These are phyloP conservation scores for Andricus quercusramuli DNA, from an alignment of 2,888 invertebrate genomes.

Conservation along the genomic window DNA sequence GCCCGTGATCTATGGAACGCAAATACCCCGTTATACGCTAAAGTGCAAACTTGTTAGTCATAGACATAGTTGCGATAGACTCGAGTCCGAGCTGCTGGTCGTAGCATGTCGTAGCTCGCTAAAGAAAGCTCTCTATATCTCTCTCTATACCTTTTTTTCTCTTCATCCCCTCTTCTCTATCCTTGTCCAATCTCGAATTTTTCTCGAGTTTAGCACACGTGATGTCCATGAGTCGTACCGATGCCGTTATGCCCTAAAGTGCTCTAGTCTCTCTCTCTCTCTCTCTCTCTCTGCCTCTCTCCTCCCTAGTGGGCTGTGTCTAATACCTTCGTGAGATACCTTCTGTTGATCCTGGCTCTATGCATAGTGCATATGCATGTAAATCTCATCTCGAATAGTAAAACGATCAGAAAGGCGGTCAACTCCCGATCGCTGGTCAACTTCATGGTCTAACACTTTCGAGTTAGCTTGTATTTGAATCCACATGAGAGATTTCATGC, in stretches of 20 bases:
- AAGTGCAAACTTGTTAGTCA: conserved; percentile 79
- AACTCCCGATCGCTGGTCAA: conserved; percentile 3
- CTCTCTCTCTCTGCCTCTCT: conserved; percentile 3
- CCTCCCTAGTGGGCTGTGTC: conserved; percentile 29
- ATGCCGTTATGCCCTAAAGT: conserved; percentile 76
- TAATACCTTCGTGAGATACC: conserved; percentile 24
- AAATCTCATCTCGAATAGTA: conserved; percentile 23
- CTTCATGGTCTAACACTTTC: conserved; percentile 24
- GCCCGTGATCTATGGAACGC: conserved; percentile 75
- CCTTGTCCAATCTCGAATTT: conserved; percentile 54
- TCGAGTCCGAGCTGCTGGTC: conserved; percentile 40
- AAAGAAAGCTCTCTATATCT: conserved; percentile 54
- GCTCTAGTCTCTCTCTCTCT: conserved; percentile 59
- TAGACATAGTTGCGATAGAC: conserved; percentile 63
- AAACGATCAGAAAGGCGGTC: conserved; percentile 15
- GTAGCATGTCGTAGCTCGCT: conserved; percentile 47
- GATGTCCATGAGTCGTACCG: conserved; percentile 59
- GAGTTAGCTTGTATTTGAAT: conserved; percentile 3
- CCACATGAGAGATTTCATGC: conserved; percentile 1
- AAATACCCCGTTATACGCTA: conserved; percentile 76
- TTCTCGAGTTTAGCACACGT: conserved; percentile 52
- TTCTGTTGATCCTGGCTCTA: conserved; percentile 37
- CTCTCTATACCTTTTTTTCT: conserved; percentile 57
- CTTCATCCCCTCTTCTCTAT: conserved; percentile 53
- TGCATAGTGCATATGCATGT: conserved; percentile 41